These are phyloP conservation scores for Empis livida DNA, from an alignment of 2,888 invertebrate species.

Conservation along the genomic window DNA sequence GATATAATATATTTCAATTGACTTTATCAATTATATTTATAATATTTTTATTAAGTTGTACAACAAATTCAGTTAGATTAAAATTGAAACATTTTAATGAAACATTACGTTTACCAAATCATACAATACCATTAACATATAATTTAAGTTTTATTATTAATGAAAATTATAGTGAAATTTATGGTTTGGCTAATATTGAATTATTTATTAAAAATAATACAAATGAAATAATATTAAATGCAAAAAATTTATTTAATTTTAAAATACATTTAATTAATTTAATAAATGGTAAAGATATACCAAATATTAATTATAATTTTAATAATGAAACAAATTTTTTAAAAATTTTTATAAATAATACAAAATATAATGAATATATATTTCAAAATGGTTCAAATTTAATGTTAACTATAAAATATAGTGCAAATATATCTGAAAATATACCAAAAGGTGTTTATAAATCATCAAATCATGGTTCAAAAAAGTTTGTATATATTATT, in stretches of 20 bases:
- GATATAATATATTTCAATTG: too few relatives aligned
- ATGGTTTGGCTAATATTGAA: slow-evolving; percentile 27
- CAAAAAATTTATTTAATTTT: slow-evolving; percentile 19
- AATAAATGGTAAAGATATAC: slow-evolving; percentile 4
- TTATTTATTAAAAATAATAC: slow-evolving; percentile 22
- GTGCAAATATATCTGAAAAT: not conserved
- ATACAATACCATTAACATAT: slow-evolving; percentile 42
- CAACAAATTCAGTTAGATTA: too few relatives aligned
- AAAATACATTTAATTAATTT: slow-evolving; percentile 20
- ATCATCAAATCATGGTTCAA: too few relatives aligned
- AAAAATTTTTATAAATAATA: not conserved
- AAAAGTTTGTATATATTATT: too few relatives aligned
- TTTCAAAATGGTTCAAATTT: not conserved
- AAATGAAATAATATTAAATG: slow-evolving; percentile 28
- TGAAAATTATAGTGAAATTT: slow-evolving; percentile 22
- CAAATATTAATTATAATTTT: not conserved
- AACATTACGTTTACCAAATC: slow-evolving; percentile 40
- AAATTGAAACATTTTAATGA: too few relatives aligned
- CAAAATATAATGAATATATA: not conserved
- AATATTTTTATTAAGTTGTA: too few relatives aligned
- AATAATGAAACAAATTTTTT: not conserved
- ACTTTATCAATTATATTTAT: too few relatives aligned
- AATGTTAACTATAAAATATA: not conserved
- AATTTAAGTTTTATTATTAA: slow-evolving; percentile 28
- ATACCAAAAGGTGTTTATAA: not conserved